Evolutionary conservation across 2,888 invertebrate species (phyloP), one percentile per base, ranked within the genome.

Genomic region (Cheilosia soror): DNA sequence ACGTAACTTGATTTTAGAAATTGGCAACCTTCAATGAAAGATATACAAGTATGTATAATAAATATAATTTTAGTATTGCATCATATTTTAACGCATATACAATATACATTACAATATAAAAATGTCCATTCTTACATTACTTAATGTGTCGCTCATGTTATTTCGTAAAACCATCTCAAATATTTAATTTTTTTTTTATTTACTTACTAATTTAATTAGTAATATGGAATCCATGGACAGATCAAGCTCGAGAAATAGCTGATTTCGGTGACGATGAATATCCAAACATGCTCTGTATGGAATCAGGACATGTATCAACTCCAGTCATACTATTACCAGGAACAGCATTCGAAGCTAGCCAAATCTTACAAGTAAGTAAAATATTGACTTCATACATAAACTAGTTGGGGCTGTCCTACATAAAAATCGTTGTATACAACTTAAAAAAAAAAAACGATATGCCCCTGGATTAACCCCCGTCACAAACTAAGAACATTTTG

Each of bases 211-310:
- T 13, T 5, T 2, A 0, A 51, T 27, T 44, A 93, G 98, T 98
- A 87, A 95, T 98, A 87, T 99, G 98, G 98, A 98, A 98, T 93
- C 98, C 98, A 0, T 98, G 98, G 98, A 93, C 96, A 87, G 98
- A 98, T 89, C 96, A 96, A 92, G 98, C 98, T 31, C 96, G 97
- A 89, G 97, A 97, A 91, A 97, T 98, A 93, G 94, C 95, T 2
- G 98, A 98, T 93, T 98, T 98, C 92, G 98, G 98, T n/a, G 98
- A 98, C 92, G 98, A 98, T 90, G 98, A 98, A 93, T 98, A 97
- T 93, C 97, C 97, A 9, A 97, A 97, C 92, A 98, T 99, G 98
- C 94, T 98, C 88, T 99, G 98, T 92, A 97, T 99, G 85, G 98
- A 98, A 93, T 96, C 98, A 81, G 98, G 98, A 31, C 96, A 97